Percentiles rank a stretch among this genome's conserved stretches.
Evolutionary conservation across 2,888 invertebrate genomes (phyloP).

Genomic region (Axea sp.): DNA sequence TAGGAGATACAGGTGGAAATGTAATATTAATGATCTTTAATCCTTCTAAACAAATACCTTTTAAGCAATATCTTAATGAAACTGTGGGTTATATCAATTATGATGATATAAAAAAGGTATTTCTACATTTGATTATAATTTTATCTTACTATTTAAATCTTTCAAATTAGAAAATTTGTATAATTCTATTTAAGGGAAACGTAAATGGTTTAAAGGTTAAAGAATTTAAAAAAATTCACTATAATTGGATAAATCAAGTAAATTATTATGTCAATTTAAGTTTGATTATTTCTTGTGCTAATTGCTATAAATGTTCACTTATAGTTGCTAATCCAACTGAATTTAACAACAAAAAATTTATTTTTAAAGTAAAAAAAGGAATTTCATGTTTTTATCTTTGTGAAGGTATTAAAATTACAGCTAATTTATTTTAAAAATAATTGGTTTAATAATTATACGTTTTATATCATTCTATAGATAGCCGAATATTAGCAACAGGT

Average conservation of each 20-base stretch:
- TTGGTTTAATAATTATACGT: too few species aligned
- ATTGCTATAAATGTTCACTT: slow-evolving; percentile 81
- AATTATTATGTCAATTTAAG: slow-evolving; percentile 84
- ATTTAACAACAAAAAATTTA: slow-evolving; percentile 81
- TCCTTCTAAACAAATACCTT: slow-evolving; percentile 84
- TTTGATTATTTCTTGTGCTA: slow-evolving; percentile 85
- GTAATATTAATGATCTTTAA: slow-evolving; percentile 84
- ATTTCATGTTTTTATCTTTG: slow-evolving; percentile 72
- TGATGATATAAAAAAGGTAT: slow-evolving; percentile 81
- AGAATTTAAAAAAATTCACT: slow-evolving; percentile 83
- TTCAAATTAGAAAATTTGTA: too few species aligned
- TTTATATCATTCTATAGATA: slow-evolving; percentile 71
- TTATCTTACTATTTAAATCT: too few species aligned
- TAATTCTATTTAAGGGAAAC: slow-evolving; percentile 80
- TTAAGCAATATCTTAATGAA: slow-evolving; percentile 84
- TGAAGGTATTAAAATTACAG: slow-evolving; percentile 70
- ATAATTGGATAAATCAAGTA: slow-evolving; percentile 86
- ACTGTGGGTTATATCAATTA: slow-evolving; percentile 83
- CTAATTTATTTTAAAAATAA: too few species aligned
- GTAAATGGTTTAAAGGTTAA: slow-evolving; percentile 80
- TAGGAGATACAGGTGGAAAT: slow-evolving; percentile 88
- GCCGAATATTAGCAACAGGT: slow-evolving; percentile 81
- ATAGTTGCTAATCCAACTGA: slow-evolving; percentile 82
- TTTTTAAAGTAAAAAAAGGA: slow-evolving; percentile 81
- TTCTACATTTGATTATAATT: too few species aligned